Conservation (phyloP, 2,888 invertebrate genomes). For the Gryllus longicercus region DNA sequence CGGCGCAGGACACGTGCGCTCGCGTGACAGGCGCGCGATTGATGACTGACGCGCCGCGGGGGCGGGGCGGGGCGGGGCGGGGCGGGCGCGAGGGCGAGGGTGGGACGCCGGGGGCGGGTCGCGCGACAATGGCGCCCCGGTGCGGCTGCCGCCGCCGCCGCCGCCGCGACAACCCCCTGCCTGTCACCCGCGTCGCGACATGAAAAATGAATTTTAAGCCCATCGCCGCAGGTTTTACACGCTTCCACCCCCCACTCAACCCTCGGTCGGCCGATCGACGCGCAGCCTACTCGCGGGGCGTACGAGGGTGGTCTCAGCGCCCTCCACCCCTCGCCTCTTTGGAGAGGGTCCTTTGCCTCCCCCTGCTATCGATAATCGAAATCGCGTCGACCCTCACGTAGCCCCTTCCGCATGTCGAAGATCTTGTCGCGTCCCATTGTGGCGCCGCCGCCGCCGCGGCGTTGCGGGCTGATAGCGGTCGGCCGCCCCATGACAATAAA, state of each 20-base stretch:
- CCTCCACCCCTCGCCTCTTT: not conserved
- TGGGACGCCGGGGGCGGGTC: not conserved
- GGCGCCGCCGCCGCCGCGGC: not conserved
- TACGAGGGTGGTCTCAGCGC: not conserved
- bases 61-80: not conserved
- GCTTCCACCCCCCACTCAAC: not conserved
- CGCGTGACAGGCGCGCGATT: not conserved
- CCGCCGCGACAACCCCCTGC: not conserved
- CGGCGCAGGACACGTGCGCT: conserved; percentile 6
- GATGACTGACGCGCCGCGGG: not conserved
- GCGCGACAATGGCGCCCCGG: conserved; percentile 11
- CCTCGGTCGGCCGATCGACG: not conserved
- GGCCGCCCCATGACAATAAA: conserved; percentile 5
- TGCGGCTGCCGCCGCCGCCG: too few relatives aligned
- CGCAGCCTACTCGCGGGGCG: not conserved
- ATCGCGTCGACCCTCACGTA: conserved; percentile 19
- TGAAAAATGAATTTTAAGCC: conserved; percentile 17
- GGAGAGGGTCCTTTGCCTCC: not conserved
- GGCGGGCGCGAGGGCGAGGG: not conserved
- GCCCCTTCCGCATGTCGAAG: conserved; percentile 17
- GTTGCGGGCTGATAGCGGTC: not conserved
- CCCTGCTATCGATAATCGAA: conserved; percentile 27
- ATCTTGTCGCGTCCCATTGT: conserved; percentile 17
- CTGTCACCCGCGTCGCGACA: not conserved
- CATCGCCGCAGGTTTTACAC: conserved; percentile 9